Evolutionary conservation across 2,797 vertebrate species (phyloP), one percentile per base, ranked within the genome.

Genomic region (Ataeniobius toweri): DNA sequence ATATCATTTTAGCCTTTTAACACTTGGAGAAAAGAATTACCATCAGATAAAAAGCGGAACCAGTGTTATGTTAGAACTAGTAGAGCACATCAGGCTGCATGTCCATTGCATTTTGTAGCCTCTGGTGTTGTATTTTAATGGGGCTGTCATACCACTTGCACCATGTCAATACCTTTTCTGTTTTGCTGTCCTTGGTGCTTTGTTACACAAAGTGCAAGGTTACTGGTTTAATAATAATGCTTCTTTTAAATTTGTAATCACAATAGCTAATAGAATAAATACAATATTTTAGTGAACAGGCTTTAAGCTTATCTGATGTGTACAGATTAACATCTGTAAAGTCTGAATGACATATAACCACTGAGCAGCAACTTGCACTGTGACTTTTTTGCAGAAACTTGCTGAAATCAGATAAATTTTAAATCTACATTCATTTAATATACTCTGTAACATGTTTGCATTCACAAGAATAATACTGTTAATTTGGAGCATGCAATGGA

Each of bases 41-140:
- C 58, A 59, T 26, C n/a, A 28, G 26, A 59, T 77, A 24, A 74
- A 61, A 80, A 77, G 72, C 78, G 53, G 71, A 83, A 61, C 53
- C 72, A 3, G 59, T 13, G 75, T 80, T 80, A 81, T 90, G 86
- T 85, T 88, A 83, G 86, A 83, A 83, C 74, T 10, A 69, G 58
- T 75, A 76, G 61, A 79, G 63, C 79, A 71, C 80, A 82, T 86
- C 79, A 83, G 87, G 76, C 71, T 71, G 44, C 44, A 70, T 46
- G 79, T 77, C 75, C 61, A 39, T 61, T 67, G 78, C 80, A 79
- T 84, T 86, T 85, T 86, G 86, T 88, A 83, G 86, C 89, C 89
- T 90, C 89, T 91, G 92, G 90, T 90, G 86, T 77, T 88, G 79
- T 75, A 85, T 88, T 88, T 89, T 90, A 93, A 93, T 85, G 89